phyloP scores from a whole-genome alignment of 2,113 vertebrate genomes.

The Xenopus laevis region DNA sequence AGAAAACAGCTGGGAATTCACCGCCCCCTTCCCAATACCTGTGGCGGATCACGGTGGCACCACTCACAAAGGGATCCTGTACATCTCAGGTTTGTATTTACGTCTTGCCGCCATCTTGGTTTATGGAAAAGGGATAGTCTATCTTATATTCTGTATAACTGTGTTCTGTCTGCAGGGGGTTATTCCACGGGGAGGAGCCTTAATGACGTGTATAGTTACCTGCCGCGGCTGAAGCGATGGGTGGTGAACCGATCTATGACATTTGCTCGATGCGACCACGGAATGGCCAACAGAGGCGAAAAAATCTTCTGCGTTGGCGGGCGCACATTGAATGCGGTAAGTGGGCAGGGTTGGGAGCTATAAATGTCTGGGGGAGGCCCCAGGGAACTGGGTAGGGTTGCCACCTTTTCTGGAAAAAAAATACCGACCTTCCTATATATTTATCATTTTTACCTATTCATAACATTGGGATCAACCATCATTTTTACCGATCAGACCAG shows the following conservation, averaged over 20 bases:
- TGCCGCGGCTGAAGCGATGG: constrained; percentile 53
- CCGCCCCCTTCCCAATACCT: constrained; percentile 43
- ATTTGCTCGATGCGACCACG: constrained; percentile 51
- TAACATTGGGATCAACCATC: no score
- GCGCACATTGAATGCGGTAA: constrained; percentile 52
- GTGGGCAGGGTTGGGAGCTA: not conserved
- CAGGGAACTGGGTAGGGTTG: no score
- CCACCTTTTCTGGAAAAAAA: no score
- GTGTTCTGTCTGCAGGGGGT: constrained; percentile 45
- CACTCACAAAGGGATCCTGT: constrained; percentile 55
- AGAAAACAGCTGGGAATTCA: constrained; percentile 52
- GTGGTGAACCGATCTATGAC: constrained; percentile 50
- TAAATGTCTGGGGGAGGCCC: no score
- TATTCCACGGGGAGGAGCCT: constrained; percentile 51
- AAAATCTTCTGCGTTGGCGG: constrained; percentile 58
- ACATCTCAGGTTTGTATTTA: constrained; percentile 49
- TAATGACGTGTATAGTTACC: constrained; percentile 52
- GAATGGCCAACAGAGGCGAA: constrained; percentile 53
- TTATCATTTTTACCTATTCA: no score
- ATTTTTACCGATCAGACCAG: no score
- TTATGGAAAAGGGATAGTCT: no score
- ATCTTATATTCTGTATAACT: no score
- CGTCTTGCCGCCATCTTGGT: not conserved
- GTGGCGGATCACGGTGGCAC: constrained; percentile 55
- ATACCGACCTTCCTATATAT: no score